Base-by-base conservation (phyloP, 1,140 invertebrate genomes). In the Drosophila trapezifrons region DNA sequence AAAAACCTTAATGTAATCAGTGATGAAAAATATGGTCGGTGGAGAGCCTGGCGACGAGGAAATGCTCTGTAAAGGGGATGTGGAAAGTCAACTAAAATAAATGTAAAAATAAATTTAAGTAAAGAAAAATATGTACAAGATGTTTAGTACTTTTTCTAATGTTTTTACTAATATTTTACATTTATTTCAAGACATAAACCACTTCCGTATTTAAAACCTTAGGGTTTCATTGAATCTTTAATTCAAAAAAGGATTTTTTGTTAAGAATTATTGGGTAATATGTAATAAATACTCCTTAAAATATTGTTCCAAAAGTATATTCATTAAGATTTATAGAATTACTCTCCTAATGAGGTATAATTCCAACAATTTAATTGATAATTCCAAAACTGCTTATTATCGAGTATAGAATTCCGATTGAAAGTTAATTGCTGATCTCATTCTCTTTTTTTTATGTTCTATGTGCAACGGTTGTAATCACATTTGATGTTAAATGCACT, bases 1-100 rank as follows among this genome's bases (percentile, higher is more conserved):
- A 69, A 74, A 80, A 76, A 85, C 64, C 43, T 71, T 71, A 85
- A 85, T 71, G 75, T 72, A 81, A 85, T 82, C 82, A 78, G 76
- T 65, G 56, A 69, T 77, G 70, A 73, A 79, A 74, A 65, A 59
- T 17, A 12, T 47, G 2, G 6, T 7, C 5, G 13, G 1, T 12
- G 12, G 13, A 22, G 4, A 17, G 9, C 10, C 10, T 49, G 3
- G 25, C 15, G 42, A 46, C 12, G 40, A 10, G 3, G n/a, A 32
- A 35, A 49, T 66, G 47, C 66, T 15, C 65, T 52, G 7, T 56
- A 20, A 12, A 56, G 2, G 3, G 3, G 2, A 15, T 54, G 4
- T 15, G 3, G 12, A 1, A 51, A 29, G 47, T 8, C 12, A 17
- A 7, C 3, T 7, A 17, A 10, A n/a, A 17, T 25, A 2, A 3